Conservation (phyloP, 92 coral and sea anemone species). For the Micromussa lordhowensis region DNA sequence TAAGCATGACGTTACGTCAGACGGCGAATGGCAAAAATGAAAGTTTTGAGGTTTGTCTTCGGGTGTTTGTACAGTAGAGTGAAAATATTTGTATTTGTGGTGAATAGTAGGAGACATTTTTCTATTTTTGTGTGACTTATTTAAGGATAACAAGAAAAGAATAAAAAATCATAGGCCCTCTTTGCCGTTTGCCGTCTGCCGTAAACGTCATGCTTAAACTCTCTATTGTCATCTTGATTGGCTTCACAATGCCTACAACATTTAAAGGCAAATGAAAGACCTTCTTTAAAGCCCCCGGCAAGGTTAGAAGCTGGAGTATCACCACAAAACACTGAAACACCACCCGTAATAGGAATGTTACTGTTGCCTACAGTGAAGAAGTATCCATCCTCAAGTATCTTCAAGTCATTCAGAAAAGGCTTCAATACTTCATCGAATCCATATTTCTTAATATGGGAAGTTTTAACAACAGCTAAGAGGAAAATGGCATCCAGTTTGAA, state of each 20-base stretch:
- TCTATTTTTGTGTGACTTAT: no score
- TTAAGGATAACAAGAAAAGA: no score
- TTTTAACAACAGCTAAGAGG: constrained; percentile 50
- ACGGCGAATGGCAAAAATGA: no score
- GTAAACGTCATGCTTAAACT: no score
- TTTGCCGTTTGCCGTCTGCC: no score
- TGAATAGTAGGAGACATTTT: no score
- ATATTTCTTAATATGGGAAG: constrained; percentile 43
- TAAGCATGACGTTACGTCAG: no score
- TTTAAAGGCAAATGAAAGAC: constrained; percentile 51
- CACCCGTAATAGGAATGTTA: constrained; percentile 19
- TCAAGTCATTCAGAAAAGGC: constrained; percentile 49
- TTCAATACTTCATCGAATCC: constrained; percentile 35
- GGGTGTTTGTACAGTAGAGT: no score
- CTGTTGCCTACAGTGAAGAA: constrained; percentile 6
- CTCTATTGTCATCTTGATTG: constrained; percentile 38
- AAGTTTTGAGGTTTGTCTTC: no score
- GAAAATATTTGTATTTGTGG: no score
- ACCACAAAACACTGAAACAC: constrained; percentile 39
- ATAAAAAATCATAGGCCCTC: no score
- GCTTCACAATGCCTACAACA: constrained; percentile 62
- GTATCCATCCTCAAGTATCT: constrained; percentile 36
- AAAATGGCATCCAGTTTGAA: constrained; percentile 50
- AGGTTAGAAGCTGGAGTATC: constrained; percentile 52
- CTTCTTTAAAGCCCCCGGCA: constrained; percentile 54